Evolutionary conservation across 1,140 invertebrate genomes (phyloP).

Genomic region (Dendroctonus ponderosae): DNA sequence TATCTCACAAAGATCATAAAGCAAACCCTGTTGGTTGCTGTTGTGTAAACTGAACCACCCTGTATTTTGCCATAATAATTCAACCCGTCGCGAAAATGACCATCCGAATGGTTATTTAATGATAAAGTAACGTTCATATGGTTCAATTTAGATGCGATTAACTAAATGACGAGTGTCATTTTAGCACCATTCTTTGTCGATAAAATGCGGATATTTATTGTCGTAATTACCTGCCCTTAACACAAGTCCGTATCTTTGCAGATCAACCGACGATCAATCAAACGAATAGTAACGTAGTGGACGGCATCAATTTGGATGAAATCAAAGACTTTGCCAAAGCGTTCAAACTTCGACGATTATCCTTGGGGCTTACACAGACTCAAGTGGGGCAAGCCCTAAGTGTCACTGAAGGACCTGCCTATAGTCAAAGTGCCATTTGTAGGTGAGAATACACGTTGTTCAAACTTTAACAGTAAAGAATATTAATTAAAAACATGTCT

Average conservation of each 20-base stretch:
- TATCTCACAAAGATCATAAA: no score
- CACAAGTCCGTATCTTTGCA: constrained; percentile 49
- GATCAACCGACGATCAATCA: constrained; percentile 91
- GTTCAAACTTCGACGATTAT: constrained; percentile 90
- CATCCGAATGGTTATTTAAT: no score
- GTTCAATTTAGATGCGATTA: constrained; percentile 49
- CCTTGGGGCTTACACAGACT: constrained; percentile 92
- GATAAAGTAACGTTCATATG: no score
- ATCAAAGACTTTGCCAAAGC: constrained; percentile 98
- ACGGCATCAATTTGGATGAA: constrained; percentile 95
- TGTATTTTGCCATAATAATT: no score
- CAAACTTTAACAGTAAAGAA: no score
- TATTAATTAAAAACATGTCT: neutral
- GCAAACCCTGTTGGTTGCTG: no score
- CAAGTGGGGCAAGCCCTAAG: constrained; percentile 94
- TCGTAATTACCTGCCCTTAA: constrained; percentile 36
- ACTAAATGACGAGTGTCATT: constrained; percentile 49
- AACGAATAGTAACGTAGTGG: constrained; percentile 89
- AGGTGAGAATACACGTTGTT: constrained; percentile 63
- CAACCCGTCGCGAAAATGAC: no score
- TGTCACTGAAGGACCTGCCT: constrained; percentile 93
- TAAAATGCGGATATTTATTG: constrained; percentile 35
- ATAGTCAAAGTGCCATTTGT: constrained; percentile 98
- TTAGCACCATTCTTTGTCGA: constrained; percentile 46
- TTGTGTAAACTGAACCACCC: no score